Conservation (phyloP, 2,113 vertebrate species). For the Lepus timidus region DNA sequence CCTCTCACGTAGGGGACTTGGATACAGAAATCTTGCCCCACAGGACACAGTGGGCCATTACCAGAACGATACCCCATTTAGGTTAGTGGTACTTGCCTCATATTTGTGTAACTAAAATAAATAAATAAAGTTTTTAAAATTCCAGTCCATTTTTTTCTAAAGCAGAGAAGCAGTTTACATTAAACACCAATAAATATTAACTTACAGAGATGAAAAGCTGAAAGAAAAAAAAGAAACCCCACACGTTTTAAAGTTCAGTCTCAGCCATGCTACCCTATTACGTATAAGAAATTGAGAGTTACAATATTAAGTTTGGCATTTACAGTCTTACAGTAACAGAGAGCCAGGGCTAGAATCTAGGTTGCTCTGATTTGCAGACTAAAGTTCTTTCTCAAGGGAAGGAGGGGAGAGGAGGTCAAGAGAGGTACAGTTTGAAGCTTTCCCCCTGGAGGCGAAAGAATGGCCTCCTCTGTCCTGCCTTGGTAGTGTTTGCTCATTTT, state of each 20-base stretch:
- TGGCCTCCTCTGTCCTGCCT: constrained; percentile 66
- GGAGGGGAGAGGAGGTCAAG: background rate
- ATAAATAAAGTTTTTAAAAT: background rate
- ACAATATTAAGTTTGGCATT: background rate
- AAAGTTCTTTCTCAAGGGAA: background rate
- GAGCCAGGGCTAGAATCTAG: constrained; percentile 4
- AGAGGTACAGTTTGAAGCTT: constrained; percentile 17
- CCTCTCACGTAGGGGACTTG: background rate
- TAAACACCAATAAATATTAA: constrained; percentile 33
- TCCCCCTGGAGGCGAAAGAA: constrained; percentile 63
- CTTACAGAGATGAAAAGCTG: constrained; percentile 5
- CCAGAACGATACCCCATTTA: background rate
- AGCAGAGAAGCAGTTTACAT: constrained; percentile 3
- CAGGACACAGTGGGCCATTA: background rate
- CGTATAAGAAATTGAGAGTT: background rate
- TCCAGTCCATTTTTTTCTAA: background rate
- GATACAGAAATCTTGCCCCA: background rate
- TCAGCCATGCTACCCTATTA: background rate
- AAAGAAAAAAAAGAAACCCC: background rate
- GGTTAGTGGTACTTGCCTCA: background rate
- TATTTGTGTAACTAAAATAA: constrained; percentile 37
- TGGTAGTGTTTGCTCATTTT: constrained; percentile 62
- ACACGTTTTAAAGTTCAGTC: constrained; percentile 32
- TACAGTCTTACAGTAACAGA: background rate
- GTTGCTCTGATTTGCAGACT: constrained; percentile 19